These are phyloP conservation scores for Tethea ocularis DNA, from an alignment of 2,888 invertebrate species.

Conservation along the genomic window DNA sequence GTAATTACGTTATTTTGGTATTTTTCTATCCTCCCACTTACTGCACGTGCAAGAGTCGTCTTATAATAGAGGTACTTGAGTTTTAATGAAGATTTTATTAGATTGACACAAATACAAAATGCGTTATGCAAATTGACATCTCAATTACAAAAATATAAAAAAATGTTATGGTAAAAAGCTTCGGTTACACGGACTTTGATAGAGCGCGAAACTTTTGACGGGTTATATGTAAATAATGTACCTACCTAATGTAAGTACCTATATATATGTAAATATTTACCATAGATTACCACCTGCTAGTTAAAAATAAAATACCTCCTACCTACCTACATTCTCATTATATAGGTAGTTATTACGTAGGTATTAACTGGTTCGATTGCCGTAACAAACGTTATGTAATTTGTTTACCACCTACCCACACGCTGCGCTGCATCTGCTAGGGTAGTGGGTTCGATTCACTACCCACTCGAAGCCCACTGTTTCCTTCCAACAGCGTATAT, in stretches of 20 bases:
- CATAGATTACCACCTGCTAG: not conserved
- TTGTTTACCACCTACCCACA: constrained; percentile 52
- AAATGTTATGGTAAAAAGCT: too few relatives aligned
- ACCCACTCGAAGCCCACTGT: constrained; percentile 60
- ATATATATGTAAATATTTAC: too few relatives aligned
- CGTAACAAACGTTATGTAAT: constrained; percentile 56
- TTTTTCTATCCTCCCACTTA: constrained; percentile 16
- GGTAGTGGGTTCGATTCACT: constrained; percentile 54
- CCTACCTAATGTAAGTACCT: too few relatives aligned
- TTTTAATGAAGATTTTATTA: not conserved
- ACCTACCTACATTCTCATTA: constrained; percentile 3
- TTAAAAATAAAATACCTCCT: not conserved
- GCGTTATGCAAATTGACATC: too few relatives aligned
- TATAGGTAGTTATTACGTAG: constrained; percentile 1
- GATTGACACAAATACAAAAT: not conserved
- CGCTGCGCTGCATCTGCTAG: constrained; percentile 26
- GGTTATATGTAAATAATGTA: too few relatives aligned
- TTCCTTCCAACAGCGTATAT: constrained; percentile 49
- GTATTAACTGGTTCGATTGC: constrained; percentile 31
- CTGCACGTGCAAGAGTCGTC: not conserved
- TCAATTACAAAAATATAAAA: too few relatives aligned
- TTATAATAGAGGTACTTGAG: not conserved
- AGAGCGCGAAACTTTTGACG: too few relatives aligned
- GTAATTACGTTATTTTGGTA: constrained; percentile 29
- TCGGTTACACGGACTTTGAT: too few relatives aligned